Evolutionary conservation across 2,113 vertebrate species (phyloP), one percentile per base, ranked within the genome.

Genomic region (Sisor rabdophorus): DNA sequence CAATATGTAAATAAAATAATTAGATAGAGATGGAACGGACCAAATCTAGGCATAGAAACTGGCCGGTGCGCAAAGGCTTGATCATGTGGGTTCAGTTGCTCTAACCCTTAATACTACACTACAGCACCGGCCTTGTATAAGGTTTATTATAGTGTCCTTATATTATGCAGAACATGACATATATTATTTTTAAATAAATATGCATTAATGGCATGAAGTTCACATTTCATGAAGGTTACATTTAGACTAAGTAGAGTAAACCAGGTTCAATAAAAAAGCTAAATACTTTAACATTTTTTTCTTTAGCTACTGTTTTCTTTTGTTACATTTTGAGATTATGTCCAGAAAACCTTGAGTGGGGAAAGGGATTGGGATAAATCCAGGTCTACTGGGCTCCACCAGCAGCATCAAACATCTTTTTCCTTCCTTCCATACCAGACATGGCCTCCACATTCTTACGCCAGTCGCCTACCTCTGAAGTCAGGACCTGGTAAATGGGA

Each of bases 371-470:
- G 10, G 5, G 8, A 1, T 44, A 44, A 44, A 44, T 44, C 40
- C 40, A 44, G 6, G 22, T 78, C 90, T 82, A 92, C 85, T 92
- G 89, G 0, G 56, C 83, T 70, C 79, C 79, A 7, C 85, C 89
- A 2, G 95, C 94, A 24, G 96, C 95, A 0, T 99, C 97, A 0
- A 99, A 99, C 95, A 99, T 98, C 91, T 99, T 99, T 92, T 99
- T 99, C n/a, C 96, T 88, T 9, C 96, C 97, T 78, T 99, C 96
- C 97, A 99, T 98, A 44, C 97, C 97, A 0, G 97, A 99, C 96
- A 99, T 97, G 85, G 97, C 96, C 80, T 99, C 97, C 87, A 98
- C 96, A 0, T 99, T 99, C 90, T 99, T 99, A 84, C 96, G 94
- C 97, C 97, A 99, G 87, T 99, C 96, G 0, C 95, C 92, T 77